Evolutionary conservation across 1,140 invertebrate species (phyloP).

Genomic region (Panagrolaimus sp.): DNA sequence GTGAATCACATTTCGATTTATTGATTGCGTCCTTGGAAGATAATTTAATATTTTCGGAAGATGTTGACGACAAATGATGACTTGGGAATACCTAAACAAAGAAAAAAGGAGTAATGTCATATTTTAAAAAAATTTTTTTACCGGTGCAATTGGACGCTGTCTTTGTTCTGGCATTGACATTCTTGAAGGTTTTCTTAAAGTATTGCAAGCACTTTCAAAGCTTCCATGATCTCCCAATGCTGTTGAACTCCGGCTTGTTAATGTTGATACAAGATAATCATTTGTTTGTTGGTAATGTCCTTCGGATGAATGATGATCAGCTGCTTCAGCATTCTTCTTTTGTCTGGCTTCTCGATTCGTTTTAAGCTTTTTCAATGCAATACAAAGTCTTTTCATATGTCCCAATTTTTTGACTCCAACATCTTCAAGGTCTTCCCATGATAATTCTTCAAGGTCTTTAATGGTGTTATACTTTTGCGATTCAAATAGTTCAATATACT

Average conservation of each 20-base stretch:
- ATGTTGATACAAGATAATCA: neutral
- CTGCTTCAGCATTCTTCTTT: neutral
- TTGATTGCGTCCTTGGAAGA: no score
- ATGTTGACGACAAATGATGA: neutral
- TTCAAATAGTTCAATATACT: constrained; percentile 59
- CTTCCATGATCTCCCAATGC: constrained; percentile 3
- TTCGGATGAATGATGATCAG: no score
- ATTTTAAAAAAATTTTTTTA: neutral
- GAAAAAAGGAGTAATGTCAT: neutral
- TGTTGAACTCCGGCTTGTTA: neutral
- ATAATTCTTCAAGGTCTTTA: constrained; percentile 75
- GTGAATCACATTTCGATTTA: no score
- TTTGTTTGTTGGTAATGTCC: neutral
- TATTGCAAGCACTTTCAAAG: neutral
- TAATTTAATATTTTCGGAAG: no score
- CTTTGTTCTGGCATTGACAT: constrained; percentile 7
- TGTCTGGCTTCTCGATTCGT: constrained; percentile 61
- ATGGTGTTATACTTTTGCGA: constrained; percentile 88
- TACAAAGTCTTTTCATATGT: constrained; percentile 93
- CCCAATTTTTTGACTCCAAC: constrained; percentile 81
- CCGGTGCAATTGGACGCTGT: neutral
- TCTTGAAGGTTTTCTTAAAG: neutral
- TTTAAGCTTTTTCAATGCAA: constrained; percentile 93
- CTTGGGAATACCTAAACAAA: constrained; percentile 9
- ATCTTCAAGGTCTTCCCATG: constrained; percentile 97